A percentile compares a stretch with the other conserved stretches of the same genome.
Evolutionary conservation across 2,888 invertebrate genomes (phyloP).

Genomic region (Drosophila fungiperda): DNA sequence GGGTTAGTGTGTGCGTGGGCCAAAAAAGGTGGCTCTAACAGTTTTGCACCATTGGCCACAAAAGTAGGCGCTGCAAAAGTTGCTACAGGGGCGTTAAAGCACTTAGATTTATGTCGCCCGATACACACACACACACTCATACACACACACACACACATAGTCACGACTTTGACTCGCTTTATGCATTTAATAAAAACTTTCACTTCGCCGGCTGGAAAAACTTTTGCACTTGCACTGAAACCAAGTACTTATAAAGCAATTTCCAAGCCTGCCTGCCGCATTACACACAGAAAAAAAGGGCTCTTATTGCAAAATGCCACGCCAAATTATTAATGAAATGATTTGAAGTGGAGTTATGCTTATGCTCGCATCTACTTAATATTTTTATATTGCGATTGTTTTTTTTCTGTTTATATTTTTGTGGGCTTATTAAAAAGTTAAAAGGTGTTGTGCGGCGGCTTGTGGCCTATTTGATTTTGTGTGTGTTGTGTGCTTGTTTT

Average conservation of each 20-base stretch:
- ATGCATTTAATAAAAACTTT: conserved; percentile 79
- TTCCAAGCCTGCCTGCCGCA: conserved; percentile 56
- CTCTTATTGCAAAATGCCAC: conserved; percentile 31
- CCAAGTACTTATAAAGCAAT: conserved; percentile 78
- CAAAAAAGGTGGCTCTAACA: conserved; percentile 42
- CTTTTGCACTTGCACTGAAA: conserved; percentile 73
- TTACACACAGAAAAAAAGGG: conserved; percentile 55
- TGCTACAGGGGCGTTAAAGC: conserved; percentile 73
- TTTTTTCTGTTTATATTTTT: conserved; percentile 37
- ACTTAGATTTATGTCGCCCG: conserved; percentile 77
- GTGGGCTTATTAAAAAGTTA: conserved; percentile 76
- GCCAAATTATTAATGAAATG: conserved; percentile 76
- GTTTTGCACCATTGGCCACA: conserved; percentile 70
- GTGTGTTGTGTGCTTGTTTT: conserved; percentile 27
- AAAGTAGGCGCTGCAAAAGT: conserved; percentile 73
- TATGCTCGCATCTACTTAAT: conserved; percentile 54
- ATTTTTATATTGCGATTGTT: conserved; percentile 3
- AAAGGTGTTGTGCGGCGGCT: conserved; percentile 38
- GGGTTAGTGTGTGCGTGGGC: conserved; percentile 5
- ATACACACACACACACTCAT: conserved; percentile 48
- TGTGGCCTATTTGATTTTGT: conserved; percentile 21
- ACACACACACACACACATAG: conserved; percentile 35
- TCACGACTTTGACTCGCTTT: conserved; percentile 68
- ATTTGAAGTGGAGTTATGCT: conserved; percentile 69
- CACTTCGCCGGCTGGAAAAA: conserved; percentile 62